Base-by-base conservation (phyloP, 2,888 invertebrate genomes). In the Oscheius sp. region DNA sequence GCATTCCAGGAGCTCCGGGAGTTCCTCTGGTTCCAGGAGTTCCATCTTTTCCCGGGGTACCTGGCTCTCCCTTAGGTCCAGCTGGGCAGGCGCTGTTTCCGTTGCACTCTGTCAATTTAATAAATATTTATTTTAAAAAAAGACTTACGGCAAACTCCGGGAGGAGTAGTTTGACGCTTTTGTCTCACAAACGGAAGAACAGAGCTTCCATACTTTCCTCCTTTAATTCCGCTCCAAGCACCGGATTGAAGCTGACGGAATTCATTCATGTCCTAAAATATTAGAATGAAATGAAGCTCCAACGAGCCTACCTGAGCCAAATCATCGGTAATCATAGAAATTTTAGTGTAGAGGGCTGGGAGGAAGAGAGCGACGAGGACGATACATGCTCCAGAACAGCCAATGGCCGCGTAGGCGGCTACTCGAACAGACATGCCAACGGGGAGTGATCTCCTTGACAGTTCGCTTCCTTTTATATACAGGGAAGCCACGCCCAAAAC, bases 331-430 rank as follows among this genome's bases (percentile, higher is more conserved):
- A 81, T 81, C 41, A 69, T 73, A 46, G 75, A 75, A 68, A 81
- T 77, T 69, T 81, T 82, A 45, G 70, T 63, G 72, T 73, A 79
- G 7, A 82, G 72, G 3, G 78, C 73, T n/a, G 80, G 80, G 2
- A 82, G 75, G 53, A 78, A 80, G 2, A 71, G 63, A n/a, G 74
- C 43, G 7, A 80, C 77, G n/a, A 82, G 41, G 49, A 76, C 64
- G 1, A 83, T 69, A 9, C 78, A 71, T 12, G 69, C 70, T 18
- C 76, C 35, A 27, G 79, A 80, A 69, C 80, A 78, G 70, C 77
- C 77, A 56, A 81, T 73, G 23, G 83, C 83, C 52, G 78, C 76
- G 69, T 78, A 79, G 55, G 81, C 83, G 46, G 83, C 83, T 43
- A 79, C 72, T 21, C 76, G 83, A 59, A 79, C 77, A 41, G 80